Conservation (phyloP, 2,888 invertebrate species). For the Drosophila borborema region DNA sequence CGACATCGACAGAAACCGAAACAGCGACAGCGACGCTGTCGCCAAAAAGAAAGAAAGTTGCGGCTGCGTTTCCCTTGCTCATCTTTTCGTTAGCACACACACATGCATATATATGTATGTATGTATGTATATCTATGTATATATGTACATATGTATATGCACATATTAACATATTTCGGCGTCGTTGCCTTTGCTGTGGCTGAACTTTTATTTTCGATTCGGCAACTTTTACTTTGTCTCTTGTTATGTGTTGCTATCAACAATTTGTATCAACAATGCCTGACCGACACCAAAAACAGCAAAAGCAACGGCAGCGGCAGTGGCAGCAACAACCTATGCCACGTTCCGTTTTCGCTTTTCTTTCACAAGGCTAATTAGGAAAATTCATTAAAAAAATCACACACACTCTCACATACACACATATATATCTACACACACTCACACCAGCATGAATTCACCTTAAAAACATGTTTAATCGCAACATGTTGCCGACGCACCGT, state of each 20-base stretch:
- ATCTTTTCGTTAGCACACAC: constrained; percentile 41
- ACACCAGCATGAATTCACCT: constrained; percentile 19
- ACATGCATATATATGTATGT: neutral
- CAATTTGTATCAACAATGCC: constrained; percentile 58
- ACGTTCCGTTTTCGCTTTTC: constrained; percentile 74
- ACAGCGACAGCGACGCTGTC: constrained; percentile 18
- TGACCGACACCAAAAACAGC: constrained; percentile 34
- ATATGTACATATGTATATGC: neutral
- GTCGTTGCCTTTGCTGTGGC: constrained; percentile 7
- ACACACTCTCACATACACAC: constrained; percentile 14
- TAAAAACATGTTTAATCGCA: constrained; percentile 57
- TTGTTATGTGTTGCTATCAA: constrained; percentile 51
- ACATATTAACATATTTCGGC: constrained; percentile 25
- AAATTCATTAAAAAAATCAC: constrained; percentile 47
- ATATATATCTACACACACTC: constrained; percentile 14
- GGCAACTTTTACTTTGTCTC: constrained; percentile 56
- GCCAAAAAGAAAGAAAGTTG: constrained; percentile 71
- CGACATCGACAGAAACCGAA: constrained; percentile 5
- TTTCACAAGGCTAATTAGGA: constrained; percentile 77
- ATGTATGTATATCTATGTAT: neutral
- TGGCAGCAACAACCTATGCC: constrained; percentile 39
- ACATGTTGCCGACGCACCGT: constrained; percentile 53
- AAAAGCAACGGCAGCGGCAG: constrained; percentile 2
- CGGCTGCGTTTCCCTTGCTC: constrained; percentile 59
- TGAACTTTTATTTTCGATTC: constrained; percentile 60